Percentiles rank a stretch among this genome's conserved stretches.
These are phyloP conservation scores for Ferdinandea cuprea DNA, from an alignment of 2,888 invertebrate species.

Conservation along the genomic window DNA sequence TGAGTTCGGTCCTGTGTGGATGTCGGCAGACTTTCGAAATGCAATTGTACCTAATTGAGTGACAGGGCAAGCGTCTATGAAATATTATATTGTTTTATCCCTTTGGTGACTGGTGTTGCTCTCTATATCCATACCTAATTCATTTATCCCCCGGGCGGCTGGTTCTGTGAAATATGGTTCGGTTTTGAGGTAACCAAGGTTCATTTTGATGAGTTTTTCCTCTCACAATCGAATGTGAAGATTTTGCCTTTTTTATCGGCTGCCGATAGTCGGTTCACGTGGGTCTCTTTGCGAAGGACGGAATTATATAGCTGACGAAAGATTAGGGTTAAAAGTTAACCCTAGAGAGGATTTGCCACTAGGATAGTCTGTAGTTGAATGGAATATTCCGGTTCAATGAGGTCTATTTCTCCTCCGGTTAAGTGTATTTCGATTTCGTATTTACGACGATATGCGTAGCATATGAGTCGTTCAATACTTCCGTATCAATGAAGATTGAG, in stretches of 20 bases:
- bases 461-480: no score
- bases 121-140: constrained; percentile 3
- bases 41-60: constrained; percentile 60
- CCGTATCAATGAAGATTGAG: no score
- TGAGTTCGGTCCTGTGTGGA: constrained; percentile 13
- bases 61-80: constrained; percentile 40
- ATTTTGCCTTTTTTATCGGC: background rate
- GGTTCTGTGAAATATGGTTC: constrained; percentile 12
- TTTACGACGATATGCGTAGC: no score
- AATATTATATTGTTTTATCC: constrained; percentile 32
- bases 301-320: no score
- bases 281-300: no score
- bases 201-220: background rate
- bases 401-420: no score
- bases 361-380: no score
- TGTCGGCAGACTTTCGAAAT: constrained; percentile 23
- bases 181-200: background rate
- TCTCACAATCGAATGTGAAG: background rate
- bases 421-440: no score
- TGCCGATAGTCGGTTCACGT: background rate
- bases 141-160: constrained; percentile 1
- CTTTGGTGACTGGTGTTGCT: background rate
- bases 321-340: no score
- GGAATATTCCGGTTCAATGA: no score
- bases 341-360: no score